These are phyloP conservation scores for Herpailurus yagouaroundi DNA, from an alignment of 2,113 vertebrate species.

Conservation along the genomic window DNA sequence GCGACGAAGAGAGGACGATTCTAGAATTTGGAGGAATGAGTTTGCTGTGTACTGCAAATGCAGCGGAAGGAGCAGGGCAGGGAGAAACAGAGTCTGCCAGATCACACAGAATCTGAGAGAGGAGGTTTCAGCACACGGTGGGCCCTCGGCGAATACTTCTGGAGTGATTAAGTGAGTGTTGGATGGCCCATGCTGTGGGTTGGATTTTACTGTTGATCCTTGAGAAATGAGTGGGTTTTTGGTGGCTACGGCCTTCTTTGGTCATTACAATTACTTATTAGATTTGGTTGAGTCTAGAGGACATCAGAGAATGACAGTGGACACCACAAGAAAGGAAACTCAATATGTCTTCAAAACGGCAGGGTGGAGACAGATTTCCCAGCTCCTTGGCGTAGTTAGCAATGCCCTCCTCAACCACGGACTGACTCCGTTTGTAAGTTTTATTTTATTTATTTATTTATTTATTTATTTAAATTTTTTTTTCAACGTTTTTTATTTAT, in stretches of 20 bases:
- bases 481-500: no score
- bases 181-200: no score
- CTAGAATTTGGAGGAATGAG: not conserved
- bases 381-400: not conserved
- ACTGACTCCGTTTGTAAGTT: not conserved
- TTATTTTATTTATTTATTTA: no score
- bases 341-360: not conserved
- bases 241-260: not conserved
- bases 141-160: fast-evolving
- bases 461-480: no score
- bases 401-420: not conserved
- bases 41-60: not conserved
- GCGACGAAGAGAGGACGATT: not conserved
- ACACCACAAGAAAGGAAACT: not conserved
- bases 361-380: not conserved
- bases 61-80: not conserved
- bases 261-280: not conserved
- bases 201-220: not conserved
- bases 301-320: not conserved
- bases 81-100: no score
- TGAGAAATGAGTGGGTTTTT: not conserved
- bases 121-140: not conserved
- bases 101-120: not conserved
- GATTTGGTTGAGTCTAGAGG: not conserved
- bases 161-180: not conserved